These are phyloP conservation scores for Nasonia longicornis DNA, from an alignment of 1,140 invertebrate species.

Conservation along the genomic window DNA sequence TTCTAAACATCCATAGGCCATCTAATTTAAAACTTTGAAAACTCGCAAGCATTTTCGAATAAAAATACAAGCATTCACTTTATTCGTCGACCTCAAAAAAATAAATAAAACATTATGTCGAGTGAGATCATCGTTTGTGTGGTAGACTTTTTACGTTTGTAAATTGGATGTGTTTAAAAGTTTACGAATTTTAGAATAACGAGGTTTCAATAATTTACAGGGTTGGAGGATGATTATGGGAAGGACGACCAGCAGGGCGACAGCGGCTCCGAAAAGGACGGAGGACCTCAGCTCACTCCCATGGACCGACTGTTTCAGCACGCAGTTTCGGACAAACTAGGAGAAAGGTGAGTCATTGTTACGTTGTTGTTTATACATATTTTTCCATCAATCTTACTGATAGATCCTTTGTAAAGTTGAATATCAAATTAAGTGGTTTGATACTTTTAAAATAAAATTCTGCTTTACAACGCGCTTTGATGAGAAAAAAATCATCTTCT, in stretches of 20 bases:
- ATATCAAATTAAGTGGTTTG: too few relatives aligned
- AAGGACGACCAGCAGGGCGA: slow-evolving; percentile 46
- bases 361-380: neutral
- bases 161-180: too few relatives aligned
- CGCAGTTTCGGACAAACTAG: slow-evolving; percentile 51
- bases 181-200: neutral
- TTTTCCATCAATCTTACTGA: neutral
- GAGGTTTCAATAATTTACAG: slow-evolving; percentile 42
- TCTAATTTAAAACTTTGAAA: neutral
- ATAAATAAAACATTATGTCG: neutral
- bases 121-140: neutral
- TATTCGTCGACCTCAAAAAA: neutral
- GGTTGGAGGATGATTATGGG: slow-evolving; percentile 56
- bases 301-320: slow-evolving; percentile 54
- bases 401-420: too few relatives aligned
- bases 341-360: slow-evolving; percentile 57
- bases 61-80: neutral
- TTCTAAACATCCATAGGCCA: neutral
- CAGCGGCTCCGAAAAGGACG: slow-evolving; percentile 50
- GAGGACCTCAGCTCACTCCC: slow-evolving; percentile 51
- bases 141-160: too few relatives aligned
- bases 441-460: too few relatives aligned
- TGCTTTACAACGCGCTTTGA: too few relatives aligned
- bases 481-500: too few relatives aligned
- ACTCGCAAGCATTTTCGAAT: neutral